Evolutionary conservation across 2,797 vertebrate species (phyloP), one percentile per base, ranked within the genome.

Genomic region (Lycodopsis pacificus): DNA sequence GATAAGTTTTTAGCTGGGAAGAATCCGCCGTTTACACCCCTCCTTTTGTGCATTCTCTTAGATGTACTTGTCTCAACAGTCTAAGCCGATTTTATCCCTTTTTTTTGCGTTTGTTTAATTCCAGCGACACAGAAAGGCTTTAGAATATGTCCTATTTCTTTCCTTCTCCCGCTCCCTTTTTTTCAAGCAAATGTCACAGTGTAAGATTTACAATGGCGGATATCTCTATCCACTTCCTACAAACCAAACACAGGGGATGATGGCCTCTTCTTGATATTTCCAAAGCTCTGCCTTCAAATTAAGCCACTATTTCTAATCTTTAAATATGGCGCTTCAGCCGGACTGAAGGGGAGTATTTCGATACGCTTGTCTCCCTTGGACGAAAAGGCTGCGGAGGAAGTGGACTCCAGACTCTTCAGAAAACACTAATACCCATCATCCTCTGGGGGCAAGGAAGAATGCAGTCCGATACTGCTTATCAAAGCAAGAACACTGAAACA

Each of bases 31-130:
- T 93, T 94, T 94, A 93, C 92, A 93, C 89, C 89, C 92, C 86
- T 92, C 91, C 92, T 94, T 92, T 93, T 93, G 92, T 91, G 88
- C 81, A 84, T 93, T 92, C 93, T 93, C 91, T 91, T 93, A 92
- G 88, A 93, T 90, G 92, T 89, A 92, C 92, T 94, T 94, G 92
- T 94, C 91, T 93, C 93, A 90, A 83, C 92, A 94, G 93, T 94
- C 94, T 94, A 94, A 93, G 93, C 91, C 90, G 93, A 91, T 93
- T 93, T 90, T 87, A 92, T 91, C 91, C 91, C 81, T 82, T 91
- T 80, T 91, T 91, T 91, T 87, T 91, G 84, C 83, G 70, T 92
- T 92, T 91, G 91, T 93, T 93, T 93, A 94, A 94, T 93, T 95
- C 94, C 90, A 90, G 75, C 73, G 90, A 85, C 89, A 94, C 85